Percentiles rank a stretch among this genome's conserved stretches.
phyloP scores from a whole-genome alignment of 2,113 vertebrate genomes.

The Siphamia tubifer region DNA sequence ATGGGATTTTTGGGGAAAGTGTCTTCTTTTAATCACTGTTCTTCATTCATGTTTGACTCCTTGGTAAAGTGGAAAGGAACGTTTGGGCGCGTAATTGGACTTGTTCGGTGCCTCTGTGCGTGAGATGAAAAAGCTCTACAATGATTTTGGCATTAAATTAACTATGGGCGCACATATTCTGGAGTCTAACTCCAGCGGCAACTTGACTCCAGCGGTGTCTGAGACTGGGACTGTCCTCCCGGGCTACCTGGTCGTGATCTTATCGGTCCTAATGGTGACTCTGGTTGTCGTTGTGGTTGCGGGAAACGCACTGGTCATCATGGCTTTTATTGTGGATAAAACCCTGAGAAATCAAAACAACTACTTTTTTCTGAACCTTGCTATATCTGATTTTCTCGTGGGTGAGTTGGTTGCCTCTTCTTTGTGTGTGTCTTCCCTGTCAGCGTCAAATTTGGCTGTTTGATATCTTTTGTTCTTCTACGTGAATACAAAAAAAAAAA shows the following conservation, averaged over 20 bases:
- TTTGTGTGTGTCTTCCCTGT: not conserved
- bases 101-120: not conserved
- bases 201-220: conserved; percentile 59
- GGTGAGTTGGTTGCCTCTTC: conserved; percentile 79
- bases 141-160: conserved; percentile 37
- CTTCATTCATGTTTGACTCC: conserved; percentile 20
- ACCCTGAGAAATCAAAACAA: conserved; percentile 89
- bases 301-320: conserved; percentile 87
- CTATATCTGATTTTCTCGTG: conserved; percentile 93
- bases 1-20: conserved; percentile 44
- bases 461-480: conserved; percentile 15
- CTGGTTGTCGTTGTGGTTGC: conserved; percentile 84
- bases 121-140: conserved; percentile 1
- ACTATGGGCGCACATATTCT: conserved; percentile 66
- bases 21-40: not conserved
- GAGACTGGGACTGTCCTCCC: conserved; percentile 54
- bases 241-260: conserved; percentile 63
- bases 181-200: conserved; percentile 75
- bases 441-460: not conserved
- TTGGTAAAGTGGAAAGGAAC: conserved; percentile 35
- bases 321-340: conserved; percentile 89
- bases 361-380: conserved; percentile 91
- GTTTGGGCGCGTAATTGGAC: conserved; percentile 20
- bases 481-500: not conserved
- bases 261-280: conserved; percentile 83